Conservation (phyloP, 2,888 invertebrate species). For the Torymus auratus region DNA sequence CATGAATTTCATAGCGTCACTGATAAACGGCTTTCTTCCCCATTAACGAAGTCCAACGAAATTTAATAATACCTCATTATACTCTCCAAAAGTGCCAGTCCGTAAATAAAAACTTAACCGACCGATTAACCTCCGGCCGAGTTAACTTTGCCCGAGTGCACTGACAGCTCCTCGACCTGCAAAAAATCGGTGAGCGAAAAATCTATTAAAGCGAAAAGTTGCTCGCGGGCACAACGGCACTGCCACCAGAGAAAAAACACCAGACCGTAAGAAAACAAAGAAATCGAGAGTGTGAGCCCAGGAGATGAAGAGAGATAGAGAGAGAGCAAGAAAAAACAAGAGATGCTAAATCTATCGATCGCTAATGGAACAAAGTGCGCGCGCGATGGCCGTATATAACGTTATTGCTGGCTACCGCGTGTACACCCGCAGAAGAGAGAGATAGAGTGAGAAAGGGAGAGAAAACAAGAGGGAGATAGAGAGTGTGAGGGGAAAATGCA, state of each 20-base stretch:
- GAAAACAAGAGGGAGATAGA: background rate
- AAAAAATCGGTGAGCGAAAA: too few species aligned
- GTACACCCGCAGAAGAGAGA: background rate
- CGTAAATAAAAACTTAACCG: background rate
- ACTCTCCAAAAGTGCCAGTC: background rate
- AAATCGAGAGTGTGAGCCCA: slow-evolving; percentile 3
- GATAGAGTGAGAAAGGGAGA: slow-evolving; percentile 1
- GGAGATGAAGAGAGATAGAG: background rate
- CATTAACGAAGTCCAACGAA: too few species aligned
- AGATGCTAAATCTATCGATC: slow-evolving; percentile 46
- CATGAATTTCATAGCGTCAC: too few species aligned
- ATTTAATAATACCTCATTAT: too few species aligned
- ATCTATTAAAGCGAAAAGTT: too few species aligned
- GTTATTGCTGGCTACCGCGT: background rate
- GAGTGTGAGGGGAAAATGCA: background rate
- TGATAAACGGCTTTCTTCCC: too few species aligned
- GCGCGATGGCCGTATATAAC: too few species aligned
- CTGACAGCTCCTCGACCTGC: too few species aligned
- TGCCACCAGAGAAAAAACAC: too few species aligned
- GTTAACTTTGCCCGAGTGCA: background rate
- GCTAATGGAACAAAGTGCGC: slow-evolving; percentile 43
- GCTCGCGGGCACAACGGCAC: too few species aligned
- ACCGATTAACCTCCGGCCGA: background rate
- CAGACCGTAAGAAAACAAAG: too few species aligned
- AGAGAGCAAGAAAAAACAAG: background rate